phyloP scores from a whole-genome alignment of 1,140 invertebrate genomes.

The Ceratosolen solmsi region DNA sequence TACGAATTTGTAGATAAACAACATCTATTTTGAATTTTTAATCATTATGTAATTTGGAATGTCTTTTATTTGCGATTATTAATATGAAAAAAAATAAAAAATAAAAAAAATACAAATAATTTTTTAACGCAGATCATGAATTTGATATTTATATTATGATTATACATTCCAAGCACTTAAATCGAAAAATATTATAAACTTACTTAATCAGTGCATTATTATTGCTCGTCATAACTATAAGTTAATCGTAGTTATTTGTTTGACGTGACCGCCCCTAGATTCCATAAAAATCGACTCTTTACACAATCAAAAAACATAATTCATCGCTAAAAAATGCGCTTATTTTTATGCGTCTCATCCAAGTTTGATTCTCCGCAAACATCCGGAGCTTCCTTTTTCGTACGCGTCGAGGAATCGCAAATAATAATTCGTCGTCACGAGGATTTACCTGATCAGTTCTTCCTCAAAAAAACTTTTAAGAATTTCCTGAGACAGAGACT shows the following conservation, averaged over 20 bases:
- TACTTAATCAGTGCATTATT: not conserved
- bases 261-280: not conserved
- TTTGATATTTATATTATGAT: not conserved
- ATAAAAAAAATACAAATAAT: not conserved
- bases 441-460: not conserved
- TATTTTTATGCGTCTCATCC: constrained; percentile 11
- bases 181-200: not conserved
- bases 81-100: not conserved
- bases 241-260: not conserved
- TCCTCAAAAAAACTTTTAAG: not conserved
- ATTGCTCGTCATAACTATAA: not conserved
- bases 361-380: not conserved
- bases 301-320: not conserved
- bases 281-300: constrained; percentile 3
- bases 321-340: not conserved
- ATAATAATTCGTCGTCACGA: constrained; percentile 29
- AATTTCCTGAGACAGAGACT: constrained; percentile 18
- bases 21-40: no score
- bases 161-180: not conserved
- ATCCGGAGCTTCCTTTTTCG: constrained; percentile 7
- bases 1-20: no score
- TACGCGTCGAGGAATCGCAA: not conserved
- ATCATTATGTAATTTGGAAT: no score
- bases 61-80: not conserved
- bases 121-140: not conserved